These are phyloP conservation scores for Meloidogyne floridensis DNA, from an alignment of 1,140 invertebrate species.

Conservation along the genomic window DNA sequence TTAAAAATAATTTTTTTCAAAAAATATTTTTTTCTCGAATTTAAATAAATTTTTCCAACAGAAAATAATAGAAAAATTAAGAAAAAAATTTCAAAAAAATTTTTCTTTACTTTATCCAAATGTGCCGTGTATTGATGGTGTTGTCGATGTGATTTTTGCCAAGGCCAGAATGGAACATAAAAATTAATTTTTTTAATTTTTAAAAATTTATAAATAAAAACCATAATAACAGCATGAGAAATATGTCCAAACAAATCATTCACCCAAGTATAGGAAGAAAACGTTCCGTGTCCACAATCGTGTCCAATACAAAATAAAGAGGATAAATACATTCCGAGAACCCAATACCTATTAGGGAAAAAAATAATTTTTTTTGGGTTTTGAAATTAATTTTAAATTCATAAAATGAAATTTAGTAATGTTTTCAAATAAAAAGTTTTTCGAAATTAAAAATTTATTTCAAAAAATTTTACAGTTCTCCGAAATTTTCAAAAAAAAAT, in stretches of 20 bases:
- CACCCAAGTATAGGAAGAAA: constrained; percentile 64
- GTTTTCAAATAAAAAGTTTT: too few species aligned
- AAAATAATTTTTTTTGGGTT: background rate
- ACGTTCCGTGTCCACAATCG: constrained; percentile 68
- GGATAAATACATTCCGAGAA: constrained; percentile 67
- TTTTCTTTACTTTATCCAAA: constrained; percentile 43
- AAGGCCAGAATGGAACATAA: constrained; percentile 53
- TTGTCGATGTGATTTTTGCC: constrained; percentile 62
- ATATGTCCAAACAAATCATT: constrained; percentile 61
- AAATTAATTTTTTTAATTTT: background rate
- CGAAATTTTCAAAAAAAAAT: too few species aligned
- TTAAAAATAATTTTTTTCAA: constrained; percentile 19
- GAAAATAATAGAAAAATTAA: too few species aligned
- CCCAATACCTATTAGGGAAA: constrained; percentile 54
- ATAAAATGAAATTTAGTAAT: background rate
- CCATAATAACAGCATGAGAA: constrained; percentile 57
- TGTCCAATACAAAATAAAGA: constrained; percentile 68
- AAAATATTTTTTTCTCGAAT: background rate
- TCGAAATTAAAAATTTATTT: too few species aligned
- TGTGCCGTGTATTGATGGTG: constrained; percentile 62
- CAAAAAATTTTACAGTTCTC: too few species aligned
- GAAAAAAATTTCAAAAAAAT: background rate
- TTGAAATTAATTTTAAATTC: background rate
- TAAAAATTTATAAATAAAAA: background rate
- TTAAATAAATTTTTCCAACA: too few species aligned